Conservation (phyloP, 2,797 vertebrate species). For the Sebastes goodei region DNA sequence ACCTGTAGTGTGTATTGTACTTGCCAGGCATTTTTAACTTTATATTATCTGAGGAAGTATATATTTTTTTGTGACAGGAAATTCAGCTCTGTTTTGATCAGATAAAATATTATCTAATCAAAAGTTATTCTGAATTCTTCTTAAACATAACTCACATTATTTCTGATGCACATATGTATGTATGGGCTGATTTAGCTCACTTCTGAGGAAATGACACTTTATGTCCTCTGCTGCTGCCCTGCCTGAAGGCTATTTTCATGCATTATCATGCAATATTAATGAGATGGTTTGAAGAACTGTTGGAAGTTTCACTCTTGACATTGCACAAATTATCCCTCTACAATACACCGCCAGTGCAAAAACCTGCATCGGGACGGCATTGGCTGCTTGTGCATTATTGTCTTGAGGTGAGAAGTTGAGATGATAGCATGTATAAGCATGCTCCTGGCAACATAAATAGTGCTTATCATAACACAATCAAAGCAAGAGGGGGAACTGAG, state of each 20-base stretch:
- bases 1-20: not conserved
- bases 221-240: conserved; percentile 22
- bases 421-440: conserved; percentile 62
- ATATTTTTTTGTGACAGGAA: not conserved
- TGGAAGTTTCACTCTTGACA: conserved; percentile 48
- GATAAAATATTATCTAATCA: not conserved
- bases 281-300: conserved; percentile 41
- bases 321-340: conserved; percentile 21
- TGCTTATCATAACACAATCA: conserved; percentile 67
- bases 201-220: conserved; percentile 29
- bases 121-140: not conserved
- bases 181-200: not conserved
- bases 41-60: not conserved
- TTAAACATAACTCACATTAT: not conserved
- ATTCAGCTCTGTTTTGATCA: not conserved
- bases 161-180: not conserved
- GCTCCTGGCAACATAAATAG: conserved; percentile 56
- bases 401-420: conserved; percentile 41
- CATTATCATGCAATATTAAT: conserved; percentile 64
- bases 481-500: conserved; percentile 34
- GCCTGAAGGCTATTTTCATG: conserved; percentile 55
- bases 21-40: not conserved
- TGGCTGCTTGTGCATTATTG: not conserved
- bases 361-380: not conserved
- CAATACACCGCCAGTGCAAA: not conserved